These are phyloP conservation scores for Campoletis sonorensis DNA, from an alignment of 1,140 invertebrate species.

Conservation along the genomic window DNA sequence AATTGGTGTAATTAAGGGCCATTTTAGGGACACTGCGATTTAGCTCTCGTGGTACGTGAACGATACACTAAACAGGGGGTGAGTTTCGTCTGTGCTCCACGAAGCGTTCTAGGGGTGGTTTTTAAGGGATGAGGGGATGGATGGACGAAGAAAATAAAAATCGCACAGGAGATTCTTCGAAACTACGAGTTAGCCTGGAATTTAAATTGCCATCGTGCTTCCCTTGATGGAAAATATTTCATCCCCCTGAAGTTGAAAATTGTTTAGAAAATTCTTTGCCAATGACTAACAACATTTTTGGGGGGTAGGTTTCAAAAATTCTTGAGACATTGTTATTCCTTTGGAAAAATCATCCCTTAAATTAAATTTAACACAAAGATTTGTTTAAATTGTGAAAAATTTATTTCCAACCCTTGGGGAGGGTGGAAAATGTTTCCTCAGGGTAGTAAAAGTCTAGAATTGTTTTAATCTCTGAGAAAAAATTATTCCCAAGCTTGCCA, in stretches of 20 bases:
- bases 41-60: background rate
- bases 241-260: background rate
- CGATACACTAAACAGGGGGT: background rate
- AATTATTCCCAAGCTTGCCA: too few species aligned
- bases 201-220: slow-evolving; percentile 32
- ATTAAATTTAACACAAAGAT: too few species aligned
- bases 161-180: background rate
- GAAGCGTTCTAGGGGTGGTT: background rate
- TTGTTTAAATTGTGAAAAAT: too few species aligned
- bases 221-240: background rate
- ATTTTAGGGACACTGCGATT: slow-evolving; percentile 69
- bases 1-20: slow-evolving; percentile 77
- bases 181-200: background rate
- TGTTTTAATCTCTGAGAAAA: too few species aligned
- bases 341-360: too few species aligned
- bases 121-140: background rate
- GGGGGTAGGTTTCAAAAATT: too few species aligned
- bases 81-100: background rate
- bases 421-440: too few species aligned
- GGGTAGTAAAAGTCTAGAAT: too few species aligned
- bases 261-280: background rate
- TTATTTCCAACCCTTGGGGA: too few species aligned
- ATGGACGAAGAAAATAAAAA: background rate
- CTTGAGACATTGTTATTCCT: too few species aligned
- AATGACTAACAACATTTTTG: too few species aligned